Percentiles rank a stretch among this genome's conserved stretches.
Evolutionary conservation across 2,888 invertebrate genomes (phyloP).

Genomic region (Willowsia nigromaculata): DNA sequence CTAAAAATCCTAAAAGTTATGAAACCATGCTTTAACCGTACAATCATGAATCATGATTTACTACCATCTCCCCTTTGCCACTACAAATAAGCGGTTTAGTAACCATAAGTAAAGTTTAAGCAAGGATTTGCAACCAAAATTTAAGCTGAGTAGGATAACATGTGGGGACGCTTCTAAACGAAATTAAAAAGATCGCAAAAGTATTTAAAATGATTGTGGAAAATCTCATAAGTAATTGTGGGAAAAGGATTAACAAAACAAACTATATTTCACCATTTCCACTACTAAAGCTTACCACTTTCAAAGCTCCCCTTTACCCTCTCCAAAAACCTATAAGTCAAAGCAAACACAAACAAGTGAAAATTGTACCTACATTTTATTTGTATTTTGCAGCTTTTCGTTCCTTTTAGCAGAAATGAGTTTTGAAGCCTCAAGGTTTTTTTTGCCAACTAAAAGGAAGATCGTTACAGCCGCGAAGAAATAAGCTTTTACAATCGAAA

Average conservation of each 20-base stretch:
- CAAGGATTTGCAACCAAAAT: background rate
- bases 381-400: no score
- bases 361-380: background rate
- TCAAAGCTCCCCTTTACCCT: no score
- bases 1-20: background rate
- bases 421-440: constrained; percentile 22
- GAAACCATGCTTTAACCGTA: background rate
- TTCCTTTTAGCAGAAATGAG: background rate
- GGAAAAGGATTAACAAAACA: background rate
- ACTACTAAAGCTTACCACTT: no score
- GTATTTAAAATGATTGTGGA: background rate
- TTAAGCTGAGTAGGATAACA: background rate
- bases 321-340: no score
- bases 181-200: background rate
- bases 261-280: no score
- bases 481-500: background rate
- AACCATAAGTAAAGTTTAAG: background rate
- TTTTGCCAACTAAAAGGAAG: background rate
- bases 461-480: background rate
- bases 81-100: background rate
- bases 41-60: background rate
- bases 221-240: background rate
- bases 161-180: background rate
- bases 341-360: background rate
- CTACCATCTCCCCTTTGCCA: background rate